A percentile compares a stretch with the other conserved stretches of the same genome.
phyloP scores from a whole-genome alignment of 2,888 invertebrate genomes.

The Amphipoea lucens region DNA sequence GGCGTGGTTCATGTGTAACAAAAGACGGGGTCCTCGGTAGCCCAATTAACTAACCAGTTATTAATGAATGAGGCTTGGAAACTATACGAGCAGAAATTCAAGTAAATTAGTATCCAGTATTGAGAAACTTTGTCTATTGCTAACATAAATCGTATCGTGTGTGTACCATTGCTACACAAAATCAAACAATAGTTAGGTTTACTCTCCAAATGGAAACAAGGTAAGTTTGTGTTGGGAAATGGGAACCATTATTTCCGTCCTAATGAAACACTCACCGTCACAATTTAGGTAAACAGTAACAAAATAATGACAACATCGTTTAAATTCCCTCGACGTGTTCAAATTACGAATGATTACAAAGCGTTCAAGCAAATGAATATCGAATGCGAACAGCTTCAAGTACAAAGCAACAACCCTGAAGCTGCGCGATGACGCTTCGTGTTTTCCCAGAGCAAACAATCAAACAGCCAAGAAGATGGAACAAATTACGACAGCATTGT shows the following conservation, averaged over 20 bases:
- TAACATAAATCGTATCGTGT: slow-evolving; percentile 38
- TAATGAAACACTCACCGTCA: slow-evolving; percentile 65
- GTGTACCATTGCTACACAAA: slow-evolving; percentile 44
- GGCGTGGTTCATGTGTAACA: slow-evolving; percentile 88
- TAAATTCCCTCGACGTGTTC: slow-evolving; percentile 77
- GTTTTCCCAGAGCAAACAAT: slow-evolving; percentile 85
- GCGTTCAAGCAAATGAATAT: slow-evolving; percentile 84
- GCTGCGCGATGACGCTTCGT: slow-evolving; percentile 79
- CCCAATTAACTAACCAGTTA: slow-evolving; percentile 87
- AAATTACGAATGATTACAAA: slow-evolving; percentile 81
- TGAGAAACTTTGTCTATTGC: slow-evolving; percentile 49
- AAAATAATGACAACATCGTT: slow-evolving; percentile 74
- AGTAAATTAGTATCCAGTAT: slow-evolving; percentile 70
- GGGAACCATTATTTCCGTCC: slow-evolving; percentile 69
- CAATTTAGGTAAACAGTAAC: slow-evolving; percentile 76
- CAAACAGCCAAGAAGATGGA: slow-evolving; percentile 83
- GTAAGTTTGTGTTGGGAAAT: slow-evolving; percentile 54
- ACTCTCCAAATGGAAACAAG: slow-evolving; percentile 32
- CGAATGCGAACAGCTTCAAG: slow-evolving; percentile 80
- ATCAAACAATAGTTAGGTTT: slow-evolving; percentile 55
- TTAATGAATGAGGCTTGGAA: slow-evolving; percentile 78
- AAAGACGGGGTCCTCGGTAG: slow-evolving; percentile 85
- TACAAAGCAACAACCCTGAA: slow-evolving; percentile 79
- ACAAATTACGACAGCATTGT: slow-evolving; percentile 88
- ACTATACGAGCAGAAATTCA: slow-evolving; percentile 65